Evolutionary conservation across 2,113 vertebrate species (phyloP).

Genomic region (Tinamus guttatus): DNA sequence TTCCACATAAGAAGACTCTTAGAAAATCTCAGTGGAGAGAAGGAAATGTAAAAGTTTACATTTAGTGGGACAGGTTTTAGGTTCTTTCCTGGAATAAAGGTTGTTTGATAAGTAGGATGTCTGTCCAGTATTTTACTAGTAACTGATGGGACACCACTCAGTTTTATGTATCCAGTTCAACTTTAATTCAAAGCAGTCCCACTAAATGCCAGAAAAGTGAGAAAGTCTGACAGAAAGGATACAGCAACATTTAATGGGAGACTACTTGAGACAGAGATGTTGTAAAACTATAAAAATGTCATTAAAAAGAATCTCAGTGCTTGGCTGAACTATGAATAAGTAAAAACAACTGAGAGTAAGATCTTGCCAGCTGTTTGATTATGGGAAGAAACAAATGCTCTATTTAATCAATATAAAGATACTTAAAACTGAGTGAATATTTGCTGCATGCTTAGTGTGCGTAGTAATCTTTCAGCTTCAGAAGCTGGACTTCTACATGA

Average conservation of each 20-base stretch:
- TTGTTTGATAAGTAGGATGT: not conserved
- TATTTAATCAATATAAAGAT: not conserved
- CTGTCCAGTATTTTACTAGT: not conserved
- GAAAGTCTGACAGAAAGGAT: not conserved
- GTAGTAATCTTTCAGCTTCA: not conserved
- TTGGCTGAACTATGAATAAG: slow-evolving; percentile 9
- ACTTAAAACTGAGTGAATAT: slow-evolving; percentile 5
- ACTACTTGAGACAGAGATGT: not conserved
- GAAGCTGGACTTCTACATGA: not conserved
- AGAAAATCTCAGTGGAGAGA: not conserved
- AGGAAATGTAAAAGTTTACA: not conserved
- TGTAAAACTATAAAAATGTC: not conserved
- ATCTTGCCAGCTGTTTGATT: slow-evolving; percentile 8
- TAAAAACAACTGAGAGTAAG: not conserved
- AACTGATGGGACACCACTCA: not conserved
- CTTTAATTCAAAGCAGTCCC: not conserved
- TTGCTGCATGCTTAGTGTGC: not conserved
- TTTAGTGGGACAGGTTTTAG: not conserved
- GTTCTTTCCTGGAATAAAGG: not conserved
- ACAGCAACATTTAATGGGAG: not conserved
- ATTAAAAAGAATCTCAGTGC: not conserved
- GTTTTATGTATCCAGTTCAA: not conserved
- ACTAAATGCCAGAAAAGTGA: not conserved
- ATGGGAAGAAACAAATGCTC: not conserved
- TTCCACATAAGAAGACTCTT: not conserved